phyloP scores from a whole-genome alignment of 1,140 invertebrate genomes.

The Caerostris extrusa region DNA sequence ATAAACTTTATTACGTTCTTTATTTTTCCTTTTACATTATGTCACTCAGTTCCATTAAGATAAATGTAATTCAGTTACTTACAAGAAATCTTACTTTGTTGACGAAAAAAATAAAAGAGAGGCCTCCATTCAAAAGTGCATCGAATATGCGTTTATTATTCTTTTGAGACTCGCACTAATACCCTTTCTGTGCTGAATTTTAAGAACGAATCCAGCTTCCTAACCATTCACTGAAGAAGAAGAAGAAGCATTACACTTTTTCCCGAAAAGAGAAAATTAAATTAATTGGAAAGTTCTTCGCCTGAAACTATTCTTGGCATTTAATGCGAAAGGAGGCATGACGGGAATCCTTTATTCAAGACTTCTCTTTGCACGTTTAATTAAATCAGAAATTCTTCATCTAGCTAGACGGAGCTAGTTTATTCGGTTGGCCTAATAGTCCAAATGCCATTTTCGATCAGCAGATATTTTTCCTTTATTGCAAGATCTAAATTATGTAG shows the following conservation, averaged over 20 bases:
- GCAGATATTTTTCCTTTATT: too few species aligned
- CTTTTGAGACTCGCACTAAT: neutral
- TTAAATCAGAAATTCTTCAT: neutral
- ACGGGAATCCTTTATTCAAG: neutral
- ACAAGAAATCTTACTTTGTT: neutral
- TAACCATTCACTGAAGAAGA: neutral
- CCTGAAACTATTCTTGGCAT: neutral
- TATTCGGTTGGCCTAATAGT: too few species aligned
- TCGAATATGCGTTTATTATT: neutral
- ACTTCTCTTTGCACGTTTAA: neutral
- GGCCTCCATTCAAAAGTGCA: neutral
- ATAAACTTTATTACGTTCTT: neutral
- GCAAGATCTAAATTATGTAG: too few species aligned
- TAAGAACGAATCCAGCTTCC: neutral
- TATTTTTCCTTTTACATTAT: neutral
- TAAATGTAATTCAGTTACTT: constrained; percentile 6
- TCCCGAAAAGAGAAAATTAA: neutral
- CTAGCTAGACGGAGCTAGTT: too few species aligned
- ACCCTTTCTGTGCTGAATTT: neutral
- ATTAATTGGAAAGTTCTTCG: neutral
- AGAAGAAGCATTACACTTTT: neutral
- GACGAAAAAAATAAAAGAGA: neutral
- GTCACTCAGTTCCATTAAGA: neutral
- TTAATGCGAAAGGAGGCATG: neutral
- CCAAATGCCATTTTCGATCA: too few species aligned